Base-by-base conservation (phyloP, 2,888 invertebrate genomes). In the Eupeodes luniger region DNA sequence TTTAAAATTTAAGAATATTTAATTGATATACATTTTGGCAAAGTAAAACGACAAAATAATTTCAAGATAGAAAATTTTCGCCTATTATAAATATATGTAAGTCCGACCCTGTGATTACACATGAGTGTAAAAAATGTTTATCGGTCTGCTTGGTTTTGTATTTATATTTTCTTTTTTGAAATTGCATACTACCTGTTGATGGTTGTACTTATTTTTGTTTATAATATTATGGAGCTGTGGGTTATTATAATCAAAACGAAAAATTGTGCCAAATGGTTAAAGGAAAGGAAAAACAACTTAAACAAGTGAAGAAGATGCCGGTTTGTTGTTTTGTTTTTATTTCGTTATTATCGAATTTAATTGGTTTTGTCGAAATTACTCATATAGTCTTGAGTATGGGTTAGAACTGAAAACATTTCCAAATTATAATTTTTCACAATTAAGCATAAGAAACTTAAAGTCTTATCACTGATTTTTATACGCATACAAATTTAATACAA, bases 221-320 rank as follows among this genome's bases (percentile, higher is more conserved):
- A 27, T 27, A 27, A 27, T 27, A 27, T 27, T 27, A 27, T 27
- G 27, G 27, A 27, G 11, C 51, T 5, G 14, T 19, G 40, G 12
- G 14, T 55, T 70, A 40, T 5, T 40, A 40, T 7, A 40, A 40
- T 7, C 5, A 40, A 40, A 55, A 70, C 55, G 40, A 70, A 70
- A 47, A 69, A 55, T 40, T 55, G 55, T 55, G 55, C 69, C 69
- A 69, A 69, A 69, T 44, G 16, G 44, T 40, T 44, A 40, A 40
- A 34, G 4, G 44, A 55, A 64, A 55, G 19, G 40, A 19, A 14
- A 36, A 69, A 66, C 19, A 27, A 49, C 9, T 55, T 14, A 4
- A 3, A 27, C 27, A 27, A 27, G 27, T 27, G 27, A 27, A 27
- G 53, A 44, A 44, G 55, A 55, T 14, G 44, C 12, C 12, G 55